These are phyloP conservation scores for Phoebastria nigripes DNA, from an alignment of 2,797 vertebrate genomes.

Conservation along the genomic window DNA sequence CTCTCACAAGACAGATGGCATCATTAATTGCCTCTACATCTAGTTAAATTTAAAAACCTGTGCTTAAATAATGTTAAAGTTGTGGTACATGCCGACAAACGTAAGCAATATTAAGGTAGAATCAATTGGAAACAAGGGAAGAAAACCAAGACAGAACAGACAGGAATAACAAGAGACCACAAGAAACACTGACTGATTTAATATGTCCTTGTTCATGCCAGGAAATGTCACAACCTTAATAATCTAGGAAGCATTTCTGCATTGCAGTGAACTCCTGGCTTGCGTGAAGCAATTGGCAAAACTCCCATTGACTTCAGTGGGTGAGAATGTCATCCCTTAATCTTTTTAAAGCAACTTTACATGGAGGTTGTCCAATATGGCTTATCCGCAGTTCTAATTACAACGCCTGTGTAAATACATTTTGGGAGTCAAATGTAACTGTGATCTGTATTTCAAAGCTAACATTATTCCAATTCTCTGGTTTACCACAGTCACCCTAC, in stretches of 20 bases:
- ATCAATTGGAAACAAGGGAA: not conserved
- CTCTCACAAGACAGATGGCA: conserved; percentile 79
- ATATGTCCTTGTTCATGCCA: not conserved
- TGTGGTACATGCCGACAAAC: conserved; percentile 55
- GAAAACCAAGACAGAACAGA: not conserved
- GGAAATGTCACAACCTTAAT: not conserved
- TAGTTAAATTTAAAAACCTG: conserved; percentile 75
- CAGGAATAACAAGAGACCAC: not conserved
- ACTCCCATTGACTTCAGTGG: not conserved
- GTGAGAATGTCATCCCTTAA: not conserved
- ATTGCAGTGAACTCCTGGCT: not conserved
- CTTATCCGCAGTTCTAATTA: not conserved
- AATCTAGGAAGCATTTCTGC: not conserved
- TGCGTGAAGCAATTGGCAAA: not conserved
- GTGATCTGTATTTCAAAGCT: not conserved
- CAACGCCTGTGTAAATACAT: not conserved
- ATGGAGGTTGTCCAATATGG: not conserved
- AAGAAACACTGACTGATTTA: not conserved
- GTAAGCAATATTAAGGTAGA: conserved; percentile 21
- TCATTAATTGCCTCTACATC: conserved; percentile 80
- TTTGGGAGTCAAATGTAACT: not conserved
- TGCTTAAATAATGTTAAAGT: conserved; percentile 70
- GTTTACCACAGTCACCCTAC: not conserved
- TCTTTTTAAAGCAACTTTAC: not conserved
- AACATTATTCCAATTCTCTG: not conserved